Conservation (phyloP, 2,797 vertebrate species). For the Eulemur rubriventer region DNA sequence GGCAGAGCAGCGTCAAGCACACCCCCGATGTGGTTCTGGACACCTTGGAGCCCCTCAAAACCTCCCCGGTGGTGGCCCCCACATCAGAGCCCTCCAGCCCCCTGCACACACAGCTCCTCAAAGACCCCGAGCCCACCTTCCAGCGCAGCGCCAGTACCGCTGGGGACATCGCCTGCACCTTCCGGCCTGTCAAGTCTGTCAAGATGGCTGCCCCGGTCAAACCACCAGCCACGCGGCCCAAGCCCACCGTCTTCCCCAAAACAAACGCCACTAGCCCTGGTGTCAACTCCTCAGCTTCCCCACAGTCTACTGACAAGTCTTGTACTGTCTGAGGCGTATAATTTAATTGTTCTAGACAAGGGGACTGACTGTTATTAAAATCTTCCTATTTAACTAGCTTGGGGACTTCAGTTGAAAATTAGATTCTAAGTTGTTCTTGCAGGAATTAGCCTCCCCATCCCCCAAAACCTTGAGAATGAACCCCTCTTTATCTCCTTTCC, state of each 20-base stretch:
- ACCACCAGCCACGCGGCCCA: slow-evolving; percentile 94
- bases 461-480: slow-evolving; percentile 57
- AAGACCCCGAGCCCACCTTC: slow-evolving; percentile 90
- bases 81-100: slow-evolving; percentile 97
- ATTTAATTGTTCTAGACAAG: slow-evolving; percentile 51
- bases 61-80: slow-evolving; percentile 88
- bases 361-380: slow-evolving; percentile 63
- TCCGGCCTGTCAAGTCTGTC: slow-evolving; percentile 91
- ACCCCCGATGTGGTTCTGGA: slow-evolving; percentile 97
- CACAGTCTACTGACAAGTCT: slow-evolving; percentile 94
- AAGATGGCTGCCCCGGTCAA: slow-evolving; percentile 86
- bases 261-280: slow-evolving; percentile 87
- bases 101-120: slow-evolving; percentile 94
- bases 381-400: slow-evolving; percentile 77
- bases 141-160: slow-evolving; percentile 97
- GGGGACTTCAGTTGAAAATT: slow-evolving; percentile 77
- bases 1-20: slow-evolving; percentile 94
- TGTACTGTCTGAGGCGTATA: slow-evolving; percentile 92
- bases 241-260: slow-evolving; percentile 96
- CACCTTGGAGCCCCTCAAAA: slow-evolving; percentile 97
- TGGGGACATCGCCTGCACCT: slow-evolving; percentile 96
- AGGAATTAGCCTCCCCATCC: slow-evolving; percentile 73
- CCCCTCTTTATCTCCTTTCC: slow-evolving; percentile 42
- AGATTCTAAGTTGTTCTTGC: slow-evolving; percentile 77
- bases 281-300: slow-evolving; percentile 91